phyloP scores from a whole-genome alignment of 2,888 invertebrate genomes.

The Pyrrhia umbra region DNA sequence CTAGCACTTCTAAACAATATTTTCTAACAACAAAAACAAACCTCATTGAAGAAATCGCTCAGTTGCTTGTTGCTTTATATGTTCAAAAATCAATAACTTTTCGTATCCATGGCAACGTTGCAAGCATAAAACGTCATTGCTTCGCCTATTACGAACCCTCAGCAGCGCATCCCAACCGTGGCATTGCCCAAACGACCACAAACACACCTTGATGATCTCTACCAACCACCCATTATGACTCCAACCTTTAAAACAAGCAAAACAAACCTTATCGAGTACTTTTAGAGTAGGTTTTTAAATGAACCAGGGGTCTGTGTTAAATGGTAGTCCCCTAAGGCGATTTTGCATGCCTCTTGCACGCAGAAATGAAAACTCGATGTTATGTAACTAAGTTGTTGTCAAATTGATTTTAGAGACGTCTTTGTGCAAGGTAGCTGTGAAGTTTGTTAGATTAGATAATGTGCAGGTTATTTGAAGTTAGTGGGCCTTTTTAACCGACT shows the following conservation, averaged over 20 bases:
- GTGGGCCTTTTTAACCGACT: neutral
- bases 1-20: neutral
- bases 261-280: neutral
- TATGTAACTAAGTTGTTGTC: slow-evolving; percentile 69
- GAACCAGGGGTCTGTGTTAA: slow-evolving; percentile 32
- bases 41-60: slow-evolving; percentile 3
- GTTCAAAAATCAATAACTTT: slow-evolving; percentile 53
- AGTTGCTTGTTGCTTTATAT: neutral
- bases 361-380: slow-evolving; percentile 78
- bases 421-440: slow-evolving; percentile 50
- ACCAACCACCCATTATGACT: slow-evolving; percentile 19
- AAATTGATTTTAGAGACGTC: slow-evolving; percentile 67
- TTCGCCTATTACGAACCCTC: slow-evolving; percentile 71
- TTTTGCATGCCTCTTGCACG: slow-evolving; percentile 77
- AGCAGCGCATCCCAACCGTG: slow-evolving; percentile 47
- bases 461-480: neutral
- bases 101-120: slow-evolving; percentile 56
- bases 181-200: slow-evolving; percentile 60
- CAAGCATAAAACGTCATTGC: slow-evolving; percentile 68
- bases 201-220: slow-evolving; percentile 61
- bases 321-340: slow-evolving; percentile 68
- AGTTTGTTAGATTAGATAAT: slow-evolving; percentile 46
- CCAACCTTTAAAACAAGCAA: neutral
- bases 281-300: slow-evolving; percentile 17
- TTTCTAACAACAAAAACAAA: neutral